phyloP scores from a whole-genome alignment of 2,797 vertebrate genomes.

The Lindbergichthys nudifrons region DNA sequence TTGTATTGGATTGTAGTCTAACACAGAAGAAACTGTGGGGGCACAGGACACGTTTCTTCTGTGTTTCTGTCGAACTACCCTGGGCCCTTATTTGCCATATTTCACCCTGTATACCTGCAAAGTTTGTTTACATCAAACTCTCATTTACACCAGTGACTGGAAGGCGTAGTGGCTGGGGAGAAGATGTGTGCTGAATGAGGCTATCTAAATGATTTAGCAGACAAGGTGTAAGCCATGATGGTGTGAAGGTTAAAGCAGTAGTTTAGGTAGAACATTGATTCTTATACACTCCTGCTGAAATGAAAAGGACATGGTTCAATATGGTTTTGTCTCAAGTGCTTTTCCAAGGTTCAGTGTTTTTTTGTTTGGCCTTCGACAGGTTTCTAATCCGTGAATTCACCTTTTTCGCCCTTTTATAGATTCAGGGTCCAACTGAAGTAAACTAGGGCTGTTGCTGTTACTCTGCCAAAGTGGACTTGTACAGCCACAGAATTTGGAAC shows the following conservation, averaged over 20 bases:
- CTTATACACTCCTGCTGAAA: slow-evolving; percentile 35
- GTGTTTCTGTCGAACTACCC: slow-evolving; percentile 22
- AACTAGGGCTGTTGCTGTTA: background rate
- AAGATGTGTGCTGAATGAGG: slow-evolving; percentile 47
- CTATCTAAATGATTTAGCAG: slow-evolving; percentile 68
- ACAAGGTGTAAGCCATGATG: slow-evolving; percentile 44
- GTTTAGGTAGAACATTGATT: slow-evolving; percentile 59
- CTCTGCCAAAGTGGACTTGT: background rate
- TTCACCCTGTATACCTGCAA: slow-evolving; percentile 32
- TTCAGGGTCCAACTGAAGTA: slow-evolving; percentile 11
- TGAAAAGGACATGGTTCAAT: slow-evolving; percentile 48
- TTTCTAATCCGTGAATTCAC: slow-evolving; percentile 18
- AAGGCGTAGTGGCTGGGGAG: slow-evolving; percentile 38
- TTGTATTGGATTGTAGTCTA: slow-evolving; percentile 27
- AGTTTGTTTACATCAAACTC: slow-evolving; percentile 61
- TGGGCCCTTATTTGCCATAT: slow-evolving; percentile 27
- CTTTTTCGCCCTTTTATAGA: slow-evolving; percentile 18
- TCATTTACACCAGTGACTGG: slow-evolving; percentile 49
- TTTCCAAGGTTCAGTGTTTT: slow-evolving; percentile 30
- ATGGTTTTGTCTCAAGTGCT: slow-evolving; percentile 42
- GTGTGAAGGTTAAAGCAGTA: slow-evolving; percentile 61
- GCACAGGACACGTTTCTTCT: slow-evolving; percentile 21
- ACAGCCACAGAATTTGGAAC: background rate
- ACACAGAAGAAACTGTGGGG: slow-evolving; percentile 4
- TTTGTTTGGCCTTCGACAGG: slow-evolving; percentile 51